A percentile compares a stretch with the other conserved stretches of the same genome.
These are phyloP conservation scores for Tetanocera ferruginea DNA, from an alignment of 2,888 invertebrate species.

Conservation along the genomic window DNA sequence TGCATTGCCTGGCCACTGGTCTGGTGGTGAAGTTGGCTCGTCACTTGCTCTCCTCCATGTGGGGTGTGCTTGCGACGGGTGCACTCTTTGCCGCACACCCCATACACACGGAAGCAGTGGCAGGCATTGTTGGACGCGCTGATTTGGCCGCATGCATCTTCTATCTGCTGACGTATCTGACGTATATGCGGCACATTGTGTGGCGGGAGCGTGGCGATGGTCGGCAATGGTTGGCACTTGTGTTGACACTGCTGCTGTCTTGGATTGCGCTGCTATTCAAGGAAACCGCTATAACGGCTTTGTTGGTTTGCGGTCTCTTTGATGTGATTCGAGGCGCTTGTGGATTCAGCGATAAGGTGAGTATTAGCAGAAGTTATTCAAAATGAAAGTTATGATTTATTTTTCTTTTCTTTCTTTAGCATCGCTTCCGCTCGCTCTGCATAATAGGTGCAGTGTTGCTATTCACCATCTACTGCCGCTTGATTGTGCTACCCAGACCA, in stretches of 20 bases:
- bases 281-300: slow-evolving; percentile 94
- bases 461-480: slow-evolving; percentile 80
- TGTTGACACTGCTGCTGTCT: slow-evolving; percentile 76
- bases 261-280: slow-evolving; percentile 91
- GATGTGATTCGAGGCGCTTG: slow-evolving; percentile 78
- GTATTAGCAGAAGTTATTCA: not conserved
- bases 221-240: slow-evolving; percentile 75
- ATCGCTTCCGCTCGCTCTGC: slow-evolving; percentile 79
- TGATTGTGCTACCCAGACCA: slow-evolving; percentile 82
- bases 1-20: slow-evolving; percentile 88
- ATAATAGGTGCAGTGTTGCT: slow-evolving; percentile 78
- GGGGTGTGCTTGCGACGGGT: slow-evolving; percentile 83
- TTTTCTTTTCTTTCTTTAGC: slow-evolving; percentile 72
- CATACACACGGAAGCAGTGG: slow-evolving; percentile 96
- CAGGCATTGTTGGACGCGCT: slow-evolving; percentile 94
- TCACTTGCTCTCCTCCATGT: slow-evolving; percentile 77
- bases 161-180: slow-evolving; percentile 88
- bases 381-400: not conserved
- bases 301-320: slow-evolving; percentile 90
- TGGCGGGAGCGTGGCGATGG: slow-evolving; percentile 72
- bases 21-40: slow-evolving; percentile 85
- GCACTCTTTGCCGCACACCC: slow-evolving; percentile 95
- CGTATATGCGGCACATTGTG: slow-evolving; percentile 84
- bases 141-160: slow-evolving; percentile 93
- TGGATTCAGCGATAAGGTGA: slow-evolving; percentile 72